These are phyloP conservation scores for Psilopsiagon aymara DNA, from an alignment of 2,113 vertebrate genomes.

Conservation along the genomic window DNA sequence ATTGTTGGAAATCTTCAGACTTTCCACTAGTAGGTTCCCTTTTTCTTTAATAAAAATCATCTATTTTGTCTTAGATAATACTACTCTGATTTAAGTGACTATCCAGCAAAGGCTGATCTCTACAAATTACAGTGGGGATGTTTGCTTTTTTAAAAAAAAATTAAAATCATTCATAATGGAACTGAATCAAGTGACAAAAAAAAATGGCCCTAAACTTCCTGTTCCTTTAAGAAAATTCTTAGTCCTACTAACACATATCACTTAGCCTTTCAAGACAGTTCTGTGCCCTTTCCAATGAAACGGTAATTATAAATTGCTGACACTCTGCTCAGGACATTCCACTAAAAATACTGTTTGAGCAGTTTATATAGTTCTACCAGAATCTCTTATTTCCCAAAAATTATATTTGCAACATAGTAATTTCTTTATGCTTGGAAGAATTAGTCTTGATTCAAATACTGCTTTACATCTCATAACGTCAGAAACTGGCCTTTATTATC, in stretches of 20 bases:
- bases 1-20: neutral
- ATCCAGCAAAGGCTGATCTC: neutral
- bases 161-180: neutral
- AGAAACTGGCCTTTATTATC: neutral
- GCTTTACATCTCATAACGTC: neutral
- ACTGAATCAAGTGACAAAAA: neutral
- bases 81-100: neutral
- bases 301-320: neutral
- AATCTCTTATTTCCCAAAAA: neutral
- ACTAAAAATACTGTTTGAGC: neutral
- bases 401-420: neutral
- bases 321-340: neutral
- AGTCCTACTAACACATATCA: neutral
- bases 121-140: neutral
- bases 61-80: neutral
- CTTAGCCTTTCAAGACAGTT: neutral
- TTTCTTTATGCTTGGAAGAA: neutral
- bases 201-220: neutral
- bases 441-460: neutral
- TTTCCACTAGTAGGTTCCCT: neutral
- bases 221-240: neutral
- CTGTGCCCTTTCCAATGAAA: neutral
- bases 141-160: neutral
- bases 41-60: neutral
- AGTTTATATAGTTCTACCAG: neutral